Conservation (phyloP, 2,113 vertebrate species). For the Myotis brandtii region DNA sequence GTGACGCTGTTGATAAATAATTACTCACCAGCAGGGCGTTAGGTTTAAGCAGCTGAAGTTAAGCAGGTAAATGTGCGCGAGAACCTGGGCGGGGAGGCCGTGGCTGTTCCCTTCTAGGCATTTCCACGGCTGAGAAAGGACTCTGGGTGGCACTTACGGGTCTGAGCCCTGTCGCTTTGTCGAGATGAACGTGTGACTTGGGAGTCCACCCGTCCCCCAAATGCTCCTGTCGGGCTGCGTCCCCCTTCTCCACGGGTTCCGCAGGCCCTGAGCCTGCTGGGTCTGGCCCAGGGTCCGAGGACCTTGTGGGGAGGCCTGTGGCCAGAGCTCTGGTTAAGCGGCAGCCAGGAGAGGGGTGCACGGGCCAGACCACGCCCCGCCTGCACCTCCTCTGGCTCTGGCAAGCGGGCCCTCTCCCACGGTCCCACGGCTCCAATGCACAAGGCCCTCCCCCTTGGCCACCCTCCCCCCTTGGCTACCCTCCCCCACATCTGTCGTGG, state of each 20-base stretch:
- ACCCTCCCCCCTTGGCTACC: rapidly evolving
- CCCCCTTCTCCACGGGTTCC: background rate
- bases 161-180: slow-evolving; percentile 76
- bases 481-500: background rate
- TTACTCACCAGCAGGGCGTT: slow-evolving; percentile 88
- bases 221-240: rapidly evolving
- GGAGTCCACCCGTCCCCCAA: background rate
- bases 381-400: background rate
- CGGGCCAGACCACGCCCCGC: rapidly evolving
- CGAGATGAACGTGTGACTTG: slow-evolving; percentile 70
- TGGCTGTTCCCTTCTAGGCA: slow-evolving; percentile 82
- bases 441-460: background rate
- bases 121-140: slow-evolving; percentile 72
- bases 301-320: background rate
- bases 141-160: slow-evolving; percentile 61
- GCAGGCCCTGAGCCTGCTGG: background rate
- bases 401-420: rapidly evolving
- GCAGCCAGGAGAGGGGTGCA: rapidly evolving
- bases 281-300: background rate
- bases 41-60: slow-evolving; percentile 86
- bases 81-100: slow-evolving; percentile 83
- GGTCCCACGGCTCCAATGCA: rapidly evolving
- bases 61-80: slow-evolving; percentile 86
- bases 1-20: slow-evolving; percentile 92
- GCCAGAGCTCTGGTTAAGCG: no score